phyloP scores from a whole-genome alignment of 2,113 vertebrate species.

The Rhadina sibilatrix region DNA sequence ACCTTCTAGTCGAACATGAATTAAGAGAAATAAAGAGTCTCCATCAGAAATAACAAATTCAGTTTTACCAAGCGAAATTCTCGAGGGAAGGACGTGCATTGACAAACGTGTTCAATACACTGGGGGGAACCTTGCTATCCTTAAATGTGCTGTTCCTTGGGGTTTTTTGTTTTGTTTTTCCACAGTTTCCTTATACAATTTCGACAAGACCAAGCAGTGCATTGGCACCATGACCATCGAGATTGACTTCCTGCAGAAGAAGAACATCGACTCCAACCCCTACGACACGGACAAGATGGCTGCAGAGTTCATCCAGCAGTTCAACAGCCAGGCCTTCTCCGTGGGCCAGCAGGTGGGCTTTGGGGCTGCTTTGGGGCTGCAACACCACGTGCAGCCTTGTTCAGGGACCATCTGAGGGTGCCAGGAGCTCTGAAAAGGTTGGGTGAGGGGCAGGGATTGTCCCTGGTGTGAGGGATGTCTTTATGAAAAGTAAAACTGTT shows the following conservation, averaged over 20 bases:
- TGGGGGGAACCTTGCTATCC: background rate
- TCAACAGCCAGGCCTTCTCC: constrained; percentile 91
- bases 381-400: background rate
- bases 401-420: background rate
- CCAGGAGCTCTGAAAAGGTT: background rate
- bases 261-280: constrained; percentile 88
- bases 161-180: fast-evolving
- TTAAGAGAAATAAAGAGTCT: background rate
- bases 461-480: background rate
- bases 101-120: fast-evolving
- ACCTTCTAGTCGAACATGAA: background rate
- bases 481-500: background rate
- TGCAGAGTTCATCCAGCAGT: constrained; percentile 88
- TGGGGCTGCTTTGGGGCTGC: fast-evolving
- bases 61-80: background rate
- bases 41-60: background rate
- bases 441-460: no score
- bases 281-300: constrained; percentile 96
- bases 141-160: background rate
- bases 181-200: constrained; percentile 85
- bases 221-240: constrained; percentile 90
- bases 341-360: constrained; percentile 86
- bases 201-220: constrained; percentile 91
- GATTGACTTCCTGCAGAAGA: constrained; percentile 96
- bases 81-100: fast-evolving